Evolutionary conservation across 2,113 vertebrate genomes (phyloP).

Genomic region (Struthidea cinerea): DNA sequence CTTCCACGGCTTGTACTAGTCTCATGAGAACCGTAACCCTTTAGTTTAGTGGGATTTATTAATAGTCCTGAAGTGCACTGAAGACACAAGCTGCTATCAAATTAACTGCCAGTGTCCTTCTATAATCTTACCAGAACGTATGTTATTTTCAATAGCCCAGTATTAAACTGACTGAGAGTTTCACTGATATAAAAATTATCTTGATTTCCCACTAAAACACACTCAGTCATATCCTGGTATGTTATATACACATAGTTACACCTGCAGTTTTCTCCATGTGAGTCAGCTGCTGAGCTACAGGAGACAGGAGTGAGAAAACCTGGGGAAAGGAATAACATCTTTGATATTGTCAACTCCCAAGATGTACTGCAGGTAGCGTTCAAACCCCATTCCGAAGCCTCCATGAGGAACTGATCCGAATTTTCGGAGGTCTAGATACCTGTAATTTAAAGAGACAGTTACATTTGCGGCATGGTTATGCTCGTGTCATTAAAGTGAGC

Average conservation of each 20-base stretch:
- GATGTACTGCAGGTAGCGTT: constrained; percentile 91
- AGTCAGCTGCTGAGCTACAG: constrained; percentile 64
- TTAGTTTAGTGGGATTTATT: constrained; percentile 11
- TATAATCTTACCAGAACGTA: background rate
- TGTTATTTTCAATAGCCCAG: background rate
- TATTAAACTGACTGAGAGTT: background rate
- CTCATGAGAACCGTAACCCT: background rate
- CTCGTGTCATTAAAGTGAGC: background rate
- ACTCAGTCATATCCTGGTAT: background rate
- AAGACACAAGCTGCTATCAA: background rate
- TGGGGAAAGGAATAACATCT: constrained; percentile 94
- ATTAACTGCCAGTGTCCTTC: background rate
- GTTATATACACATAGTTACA: background rate
- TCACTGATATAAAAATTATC: background rate
- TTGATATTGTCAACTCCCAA: constrained; percentile 94
- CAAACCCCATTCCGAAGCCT: constrained; percentile 97
- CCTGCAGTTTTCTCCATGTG: background rate
- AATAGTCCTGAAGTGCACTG: background rate
- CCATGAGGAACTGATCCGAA: constrained; percentile 93
- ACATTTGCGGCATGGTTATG: background rate
- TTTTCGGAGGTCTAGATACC: constrained; percentile 93
- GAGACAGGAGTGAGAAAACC: constrained; percentile 88
- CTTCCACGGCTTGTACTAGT: background rate
- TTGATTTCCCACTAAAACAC: background rate
- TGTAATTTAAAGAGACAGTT: constrained; percentile 59